Percentiles rank a stretch among this genome's conserved stretches.
These are phyloP conservation scores for Panulirus ornatus DNA, from an alignment of 1,140 invertebrate genomes.

Conservation along the genomic window DNA sequence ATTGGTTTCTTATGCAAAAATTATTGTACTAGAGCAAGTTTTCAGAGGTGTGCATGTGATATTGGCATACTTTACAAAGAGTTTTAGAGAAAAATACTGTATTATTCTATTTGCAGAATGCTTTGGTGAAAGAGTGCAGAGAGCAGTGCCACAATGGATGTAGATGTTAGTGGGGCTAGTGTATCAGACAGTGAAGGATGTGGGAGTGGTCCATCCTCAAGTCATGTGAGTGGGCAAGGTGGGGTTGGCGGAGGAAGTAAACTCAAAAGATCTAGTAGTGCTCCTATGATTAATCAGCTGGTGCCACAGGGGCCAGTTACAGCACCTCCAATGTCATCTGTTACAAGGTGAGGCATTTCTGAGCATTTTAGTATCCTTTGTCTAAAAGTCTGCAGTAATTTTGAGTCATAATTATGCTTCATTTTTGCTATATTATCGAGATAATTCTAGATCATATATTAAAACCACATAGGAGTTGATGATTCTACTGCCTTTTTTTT, in stretches of 20 bases:
- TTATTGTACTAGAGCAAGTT: too few species aligned
- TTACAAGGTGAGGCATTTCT: constrained; percentile 77
- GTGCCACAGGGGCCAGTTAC: constrained; percentile 79
- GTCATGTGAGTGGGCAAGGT: constrained; percentile 40
- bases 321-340: constrained; percentile 79
- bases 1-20: too few species aligned
- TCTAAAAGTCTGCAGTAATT: too few species aligned
- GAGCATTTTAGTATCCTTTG: too few species aligned
- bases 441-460: too few species aligned
- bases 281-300: constrained; percentile 89
- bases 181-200: constrained; percentile 63
- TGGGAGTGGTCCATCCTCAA: constrained; percentile 46
- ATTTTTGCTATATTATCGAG: too few species aligned
- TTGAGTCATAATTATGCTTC: too few species aligned
- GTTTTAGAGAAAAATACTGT: too few species aligned
- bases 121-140: constrained; percentile 37
- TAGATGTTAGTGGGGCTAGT: constrained; percentile 57
- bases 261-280: constrained; percentile 89
- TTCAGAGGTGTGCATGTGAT: too few species aligned
- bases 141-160: constrained; percentile 50
- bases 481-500: too few species aligned
- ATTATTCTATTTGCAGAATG: constrained; percentile 46
- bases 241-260: constrained; percentile 76
- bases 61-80: too few species aligned
- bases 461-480: too few species aligned